Percentiles rank a stretch among this genome's conserved stretches.
These are phyloP conservation scores for Nibea albiflora DNA, from an alignment of 2,113 vertebrate genomes.

Conservation along the genomic window DNA sequence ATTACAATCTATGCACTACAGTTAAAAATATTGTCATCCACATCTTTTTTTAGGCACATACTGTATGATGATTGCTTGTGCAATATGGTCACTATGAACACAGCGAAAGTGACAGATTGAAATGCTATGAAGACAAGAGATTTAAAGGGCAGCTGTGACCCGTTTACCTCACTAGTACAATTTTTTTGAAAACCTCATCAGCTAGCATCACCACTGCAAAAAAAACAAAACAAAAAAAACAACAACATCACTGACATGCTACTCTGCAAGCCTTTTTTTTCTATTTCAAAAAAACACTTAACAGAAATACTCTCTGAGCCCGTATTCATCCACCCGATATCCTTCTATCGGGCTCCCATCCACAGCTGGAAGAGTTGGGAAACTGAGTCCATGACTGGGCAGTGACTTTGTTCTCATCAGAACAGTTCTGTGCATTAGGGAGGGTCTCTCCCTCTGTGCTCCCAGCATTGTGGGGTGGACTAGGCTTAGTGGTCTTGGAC, in stretches of 20 bases:
- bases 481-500: constrained; percentile 68
- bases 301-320: constrained; percentile 69
- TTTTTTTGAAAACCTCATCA: not conserved
- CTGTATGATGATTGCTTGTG: constrained; percentile 60
- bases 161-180: constrained; percentile 12
- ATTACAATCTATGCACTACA: constrained; percentile 54
- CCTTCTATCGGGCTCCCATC: constrained; percentile 41
- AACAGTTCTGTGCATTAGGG: constrained; percentile 63
- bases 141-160: constrained; percentile 24
- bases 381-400: constrained; percentile 64
- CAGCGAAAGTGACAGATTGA: constrained; percentile 48
- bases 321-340: constrained; percentile 50
- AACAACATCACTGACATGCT: constrained; percentile 28
- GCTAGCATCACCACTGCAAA: constrained; percentile 58
- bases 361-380: constrained; percentile 53
- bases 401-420: constrained; percentile 68
- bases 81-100: constrained; percentile 58
- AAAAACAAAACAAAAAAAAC: constrained; percentile 15
- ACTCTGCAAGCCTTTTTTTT: constrained; percentile 8
- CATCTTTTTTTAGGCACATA: constrained; percentile 76
- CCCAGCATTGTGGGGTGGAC: constrained; percentile 64
- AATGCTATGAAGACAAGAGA: constrained; percentile 23
- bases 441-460: constrained; percentile 52
- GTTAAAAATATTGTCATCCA: constrained; percentile 65
- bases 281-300: constrained; percentile 46